Evolutionary conservation across 2,888 invertebrate genomes (phyloP), one percentile per base, ranked within the genome.

Genomic region (Neelides folsomi): DNA sequence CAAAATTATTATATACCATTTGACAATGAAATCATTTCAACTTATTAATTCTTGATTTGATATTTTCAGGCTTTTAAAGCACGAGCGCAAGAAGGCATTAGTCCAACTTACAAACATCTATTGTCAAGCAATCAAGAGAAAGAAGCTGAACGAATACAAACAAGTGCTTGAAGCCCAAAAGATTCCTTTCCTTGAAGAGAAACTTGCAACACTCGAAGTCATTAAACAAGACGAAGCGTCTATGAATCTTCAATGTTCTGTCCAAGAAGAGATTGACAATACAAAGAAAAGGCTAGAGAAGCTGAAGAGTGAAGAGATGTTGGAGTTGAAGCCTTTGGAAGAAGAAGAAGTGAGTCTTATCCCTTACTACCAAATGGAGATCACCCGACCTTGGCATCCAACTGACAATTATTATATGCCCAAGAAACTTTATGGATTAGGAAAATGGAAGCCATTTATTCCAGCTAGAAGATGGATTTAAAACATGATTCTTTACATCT

Each of bases 151-250:
- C 0, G 77, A 75, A 2, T 86, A 85, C 66, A 78, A 77, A 65
- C 72, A 72, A 46, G 68, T 79, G 53, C 70, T 93, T 35, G 79
- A 83, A 66, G 72, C 72, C 9, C 79, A 88, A 67, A 82, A 88
- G 67, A 80, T 81, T 8, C 75, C 75, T 0, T 90, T 85, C 68
- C 72, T 83, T 16, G 74, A 77, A 66, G 79, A 85, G 49, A 90
- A 90, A 68, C 73, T 81, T 1, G 75, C 79, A 43, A 78, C 80
- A 16, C 69, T 92, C 51, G 69, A 78, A 56, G 82, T 81, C 66
- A 83, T 89, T n/a, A 76, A 79, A 37, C 76, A 78, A 56, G 85
- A 87, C 68, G 87, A 89, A 68, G 71, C 75, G 43, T 50, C 56
- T 5, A 58, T 64, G 19, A 57, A 57, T 1, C 15, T 60, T 2